These are phyloP conservation scores for Elaphurus davidianus DNA, from an alignment of 2,113 vertebrate species.

Conservation along the genomic window DNA sequence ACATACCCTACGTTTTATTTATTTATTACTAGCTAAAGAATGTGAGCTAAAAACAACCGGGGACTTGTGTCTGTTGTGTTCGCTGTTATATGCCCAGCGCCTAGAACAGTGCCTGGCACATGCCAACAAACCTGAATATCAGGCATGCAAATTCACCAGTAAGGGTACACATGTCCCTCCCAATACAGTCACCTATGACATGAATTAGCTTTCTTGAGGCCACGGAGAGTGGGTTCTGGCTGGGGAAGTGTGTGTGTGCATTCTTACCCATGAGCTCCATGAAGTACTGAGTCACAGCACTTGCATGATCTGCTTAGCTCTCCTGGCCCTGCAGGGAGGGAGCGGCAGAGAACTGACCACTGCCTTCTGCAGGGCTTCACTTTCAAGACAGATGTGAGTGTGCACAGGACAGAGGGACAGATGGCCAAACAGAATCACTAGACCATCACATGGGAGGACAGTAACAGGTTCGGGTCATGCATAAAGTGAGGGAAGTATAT, in stretches of 20 bases:
- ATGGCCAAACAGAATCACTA: background rate
- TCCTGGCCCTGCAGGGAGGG: background rate
- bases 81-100: background rate
- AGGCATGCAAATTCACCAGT: background rate
- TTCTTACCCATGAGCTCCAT: background rate
- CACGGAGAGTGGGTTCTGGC: background rate
- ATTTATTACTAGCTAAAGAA: background rate
- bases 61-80: background rate
- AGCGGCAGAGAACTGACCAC: background rate
- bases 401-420: background rate
- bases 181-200: too few species aligned
- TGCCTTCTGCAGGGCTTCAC: background rate
- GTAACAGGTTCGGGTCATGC: background rate
- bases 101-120: background rate
- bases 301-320: background rate
- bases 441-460: background rate
- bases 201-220: background rate
- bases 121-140: background rate
- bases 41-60: background rate
- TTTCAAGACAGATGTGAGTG: background rate
- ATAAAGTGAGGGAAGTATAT: background rate
- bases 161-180: background rate
- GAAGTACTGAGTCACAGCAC: background rate
- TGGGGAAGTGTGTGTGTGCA: background rate
- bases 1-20: background rate